Base-by-base conservation (phyloP, 1,140 invertebrate genomes). In the Druon quercuslanigerum region DNA sequence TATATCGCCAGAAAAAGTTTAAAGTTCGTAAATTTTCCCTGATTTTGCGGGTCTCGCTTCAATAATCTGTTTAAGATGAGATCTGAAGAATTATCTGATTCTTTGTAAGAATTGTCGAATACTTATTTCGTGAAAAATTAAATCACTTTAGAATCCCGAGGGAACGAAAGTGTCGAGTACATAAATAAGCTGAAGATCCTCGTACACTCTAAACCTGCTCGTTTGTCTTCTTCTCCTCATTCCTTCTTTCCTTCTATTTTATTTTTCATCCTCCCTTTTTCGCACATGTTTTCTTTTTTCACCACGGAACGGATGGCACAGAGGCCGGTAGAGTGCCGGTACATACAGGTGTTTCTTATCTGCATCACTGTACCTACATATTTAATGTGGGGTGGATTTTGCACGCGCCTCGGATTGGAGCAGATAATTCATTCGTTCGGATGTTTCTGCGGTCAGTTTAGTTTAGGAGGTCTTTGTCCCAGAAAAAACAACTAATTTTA, bases 311-410 rank as follows among this genome's bases (percentile, higher is more conserved):
- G 74, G 72, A 76, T 78, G 82, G 82, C 78, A 73, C 79, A 82
- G 72, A 70, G 80, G 77, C 71, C 66, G 72, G 79, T 82, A 77
- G 25, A 79, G 73, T 76, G 75, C 79, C 77, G 75, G 79, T 80
- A 78, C 80, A 80, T 86, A 85, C 85, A 86, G 85, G 82, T 86
- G 84, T 82, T 84, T 77, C 82, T 83, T 86, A 86, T 86, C 83
- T 84, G 80, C 80, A 86, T 84, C 85, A 83, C 79, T 82, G 77
- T 84, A 85, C 66, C 33, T 84, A 84, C 83, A 86, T 86, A 85
- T 83, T 85, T 84, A 85, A 85, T 83, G 83, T 82, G 78, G 82
- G 81, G 83, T 84, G 83, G 82, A 85, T 86, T 84, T 85, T 83
- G 85, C 83, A 86, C 84, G 84, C 80, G 77, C 77, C 83, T 82